Conservation (phyloP, 2,113 vertebrate genomes). For the Corythornis cristatus region DNA sequence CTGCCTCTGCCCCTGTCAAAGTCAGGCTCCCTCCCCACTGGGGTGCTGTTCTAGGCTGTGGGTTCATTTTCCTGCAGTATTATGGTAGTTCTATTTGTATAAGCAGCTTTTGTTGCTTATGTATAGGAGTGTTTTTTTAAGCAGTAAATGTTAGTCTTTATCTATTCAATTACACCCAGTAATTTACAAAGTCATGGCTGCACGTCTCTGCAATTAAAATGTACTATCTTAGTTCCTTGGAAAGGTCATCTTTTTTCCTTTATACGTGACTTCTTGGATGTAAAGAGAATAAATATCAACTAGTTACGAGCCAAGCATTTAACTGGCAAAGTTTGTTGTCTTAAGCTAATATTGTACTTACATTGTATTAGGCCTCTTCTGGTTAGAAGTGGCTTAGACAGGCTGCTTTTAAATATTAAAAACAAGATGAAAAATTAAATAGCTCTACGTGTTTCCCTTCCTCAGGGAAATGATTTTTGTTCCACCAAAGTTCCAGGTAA, state of each 20-base stretch:
- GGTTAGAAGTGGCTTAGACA: background rate
- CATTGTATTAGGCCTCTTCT: background rate
- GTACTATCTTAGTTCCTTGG: background rate
- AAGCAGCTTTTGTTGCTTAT: background rate
- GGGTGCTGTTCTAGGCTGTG: too few relatives aligned
- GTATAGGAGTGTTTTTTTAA: background rate
- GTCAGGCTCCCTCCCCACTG: background rate
- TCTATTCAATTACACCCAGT: background rate
- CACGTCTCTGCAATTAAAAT: background rate
- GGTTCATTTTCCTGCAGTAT: background rate
- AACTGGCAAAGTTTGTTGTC: background rate
- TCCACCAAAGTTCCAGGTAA: background rate
- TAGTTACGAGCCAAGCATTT: background rate
- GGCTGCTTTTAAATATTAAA: constrained; percentile 42
- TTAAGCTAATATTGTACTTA: background rate
- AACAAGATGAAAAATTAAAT: constrained; percentile 25
- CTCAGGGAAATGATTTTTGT: background rate
- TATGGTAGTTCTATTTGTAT: background rate
- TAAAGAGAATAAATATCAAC: background rate
- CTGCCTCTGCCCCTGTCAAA: background rate
- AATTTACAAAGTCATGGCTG: background rate
- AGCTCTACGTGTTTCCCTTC: background rate
- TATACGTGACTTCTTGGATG: background rate
- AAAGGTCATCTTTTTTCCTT: background rate
- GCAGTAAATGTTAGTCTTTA: background rate